Conservation (phyloP, 2,797 vertebrate genomes). For the Acropternis orthonyx region DNA sequence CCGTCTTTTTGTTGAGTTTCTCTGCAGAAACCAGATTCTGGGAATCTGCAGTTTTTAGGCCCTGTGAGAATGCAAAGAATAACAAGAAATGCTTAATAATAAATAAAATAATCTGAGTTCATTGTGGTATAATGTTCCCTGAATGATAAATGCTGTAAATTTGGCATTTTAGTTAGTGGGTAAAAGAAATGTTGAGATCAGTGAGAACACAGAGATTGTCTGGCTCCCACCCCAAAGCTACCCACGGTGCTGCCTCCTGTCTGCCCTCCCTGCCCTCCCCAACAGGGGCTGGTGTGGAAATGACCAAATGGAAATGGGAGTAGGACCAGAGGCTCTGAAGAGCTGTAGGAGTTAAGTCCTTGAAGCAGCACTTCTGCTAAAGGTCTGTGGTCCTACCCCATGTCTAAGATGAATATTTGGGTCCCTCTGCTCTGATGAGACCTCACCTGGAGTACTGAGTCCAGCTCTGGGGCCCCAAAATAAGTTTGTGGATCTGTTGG, state of each 20-base stretch:
- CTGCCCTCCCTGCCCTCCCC: not conserved
- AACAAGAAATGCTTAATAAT: not conserved
- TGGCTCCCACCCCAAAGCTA: fast-evolving
- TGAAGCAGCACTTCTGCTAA: not conserved
- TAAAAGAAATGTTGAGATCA: not conserved
- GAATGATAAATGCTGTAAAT: not conserved
- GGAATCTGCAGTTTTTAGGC: not conserved
- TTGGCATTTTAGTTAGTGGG: not conserved
- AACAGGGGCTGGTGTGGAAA: not conserved
- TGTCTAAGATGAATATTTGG: not conserved
- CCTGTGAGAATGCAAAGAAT: not conserved
- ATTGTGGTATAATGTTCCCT: not conserved
- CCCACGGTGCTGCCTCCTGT: not conserved
- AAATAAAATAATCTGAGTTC: not conserved
- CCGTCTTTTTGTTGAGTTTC: not conserved
- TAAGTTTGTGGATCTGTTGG: not conserved
- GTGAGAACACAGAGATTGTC: not conserved
- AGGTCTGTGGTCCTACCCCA: not conserved
- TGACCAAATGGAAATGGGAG: fast-evolving
- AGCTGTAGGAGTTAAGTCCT: not conserved
- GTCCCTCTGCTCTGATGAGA: not conserved
- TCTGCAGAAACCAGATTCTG: not conserved
- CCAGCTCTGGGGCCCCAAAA: not conserved
- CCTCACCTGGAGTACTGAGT: not conserved
- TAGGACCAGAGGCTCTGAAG: not conserved